These are phyloP conservation scores for Scomber japonicus DNA, from an alignment of 2,113 vertebrate genomes.

Conservation along the genomic window DNA sequence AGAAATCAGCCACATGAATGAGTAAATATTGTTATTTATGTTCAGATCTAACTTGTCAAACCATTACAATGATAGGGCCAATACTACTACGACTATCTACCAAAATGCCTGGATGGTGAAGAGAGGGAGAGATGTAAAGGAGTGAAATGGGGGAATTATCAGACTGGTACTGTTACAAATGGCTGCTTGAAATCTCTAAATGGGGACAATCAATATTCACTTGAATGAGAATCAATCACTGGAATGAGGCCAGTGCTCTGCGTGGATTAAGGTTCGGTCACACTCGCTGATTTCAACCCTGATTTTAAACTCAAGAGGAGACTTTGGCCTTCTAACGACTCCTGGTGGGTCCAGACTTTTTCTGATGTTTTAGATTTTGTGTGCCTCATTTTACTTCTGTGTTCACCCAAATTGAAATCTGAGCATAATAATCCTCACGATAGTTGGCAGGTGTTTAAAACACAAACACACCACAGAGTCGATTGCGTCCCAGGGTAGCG, in stretches of 20 bases:
- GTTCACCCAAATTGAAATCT: not conserved
- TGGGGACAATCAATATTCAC: slow-evolving; percentile 75
- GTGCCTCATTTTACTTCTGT: not conserved
- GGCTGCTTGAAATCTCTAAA: slow-evolving; percentile 74
- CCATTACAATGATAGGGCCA: not conserved
- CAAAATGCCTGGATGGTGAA: not conserved
- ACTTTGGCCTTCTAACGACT: not conserved
- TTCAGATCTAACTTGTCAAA: not conserved
- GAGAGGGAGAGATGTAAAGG: slow-evolving; percentile 10
- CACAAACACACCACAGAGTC: not conserved
- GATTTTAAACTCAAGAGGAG: slow-evolving; percentile 38
- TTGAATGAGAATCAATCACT: slow-evolving; percentile 77
- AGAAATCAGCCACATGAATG: too few relatives aligned
- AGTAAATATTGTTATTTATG: not conserved
- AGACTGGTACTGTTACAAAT: slow-evolving; percentile 66
- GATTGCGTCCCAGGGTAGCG: not conserved
- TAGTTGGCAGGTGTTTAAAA: not conserved
- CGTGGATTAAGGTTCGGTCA: slow-evolving; percentile 64
- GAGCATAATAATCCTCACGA: not conserved
- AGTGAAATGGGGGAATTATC: slow-evolving; percentile 50
- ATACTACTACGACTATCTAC: not conserved
- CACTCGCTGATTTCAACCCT: slow-evolving; percentile 52
- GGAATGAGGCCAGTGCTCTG: slow-evolving; percentile 71
- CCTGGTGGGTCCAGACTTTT: not conserved
- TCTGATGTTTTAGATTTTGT: slow-evolving; percentile 10